These are phyloP conservation scores for Sclerodermus sp. DNA, from an alignment of 2,888 invertebrate genomes.

Conservation along the genomic window DNA sequence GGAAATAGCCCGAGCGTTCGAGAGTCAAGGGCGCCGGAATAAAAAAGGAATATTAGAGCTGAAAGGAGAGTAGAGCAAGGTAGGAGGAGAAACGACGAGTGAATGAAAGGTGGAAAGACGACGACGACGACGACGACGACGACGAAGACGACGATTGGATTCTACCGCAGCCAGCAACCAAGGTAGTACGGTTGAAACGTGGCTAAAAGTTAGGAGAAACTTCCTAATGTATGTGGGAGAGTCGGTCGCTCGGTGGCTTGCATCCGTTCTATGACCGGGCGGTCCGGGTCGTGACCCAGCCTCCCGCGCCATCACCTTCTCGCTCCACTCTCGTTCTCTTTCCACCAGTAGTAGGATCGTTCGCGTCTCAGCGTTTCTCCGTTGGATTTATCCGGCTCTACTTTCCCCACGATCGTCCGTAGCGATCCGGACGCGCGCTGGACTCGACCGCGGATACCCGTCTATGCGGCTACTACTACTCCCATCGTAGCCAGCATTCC, in stretches of 20 bases:
- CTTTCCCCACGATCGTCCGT: too few relatives aligned
- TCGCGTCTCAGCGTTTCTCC: too few relatives aligned
- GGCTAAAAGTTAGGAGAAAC: constrained; percentile 46
- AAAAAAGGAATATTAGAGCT: constrained; percentile 1
- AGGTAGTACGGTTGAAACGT: constrained; percentile 21
- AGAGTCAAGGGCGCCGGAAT: neutral
- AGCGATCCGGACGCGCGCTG: too few relatives aligned
- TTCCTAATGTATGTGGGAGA: constrained; percentile 51
- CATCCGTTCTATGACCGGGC: constrained; percentile 41
- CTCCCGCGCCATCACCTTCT: constrained; percentile 20
- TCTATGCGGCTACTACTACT: too few relatives aligned
- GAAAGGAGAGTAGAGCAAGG: neutral
- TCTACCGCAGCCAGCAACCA: too few relatives aligned
- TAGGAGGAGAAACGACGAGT: constrained; percentile 7
- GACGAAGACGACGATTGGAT: constrained; percentile 1
- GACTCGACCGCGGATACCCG: too few relatives aligned
- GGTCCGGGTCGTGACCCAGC: constrained; percentile 45
- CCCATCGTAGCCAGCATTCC: too few relatives aligned
- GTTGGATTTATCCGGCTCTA: too few relatives aligned
- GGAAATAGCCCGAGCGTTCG: neutral
- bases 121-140: too few relatives aligned
- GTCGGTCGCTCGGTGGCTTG: constrained; percentile 40
- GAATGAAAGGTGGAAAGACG: too few relatives aligned
- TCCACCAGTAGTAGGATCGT: neutral
- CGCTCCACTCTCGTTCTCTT: constrained; percentile 5